A percentile compares a stretch with the other conserved stretches of the same genome.
Conservation (phyloP, 2,113 vertebrate species). For the Pagrus major region DNA sequence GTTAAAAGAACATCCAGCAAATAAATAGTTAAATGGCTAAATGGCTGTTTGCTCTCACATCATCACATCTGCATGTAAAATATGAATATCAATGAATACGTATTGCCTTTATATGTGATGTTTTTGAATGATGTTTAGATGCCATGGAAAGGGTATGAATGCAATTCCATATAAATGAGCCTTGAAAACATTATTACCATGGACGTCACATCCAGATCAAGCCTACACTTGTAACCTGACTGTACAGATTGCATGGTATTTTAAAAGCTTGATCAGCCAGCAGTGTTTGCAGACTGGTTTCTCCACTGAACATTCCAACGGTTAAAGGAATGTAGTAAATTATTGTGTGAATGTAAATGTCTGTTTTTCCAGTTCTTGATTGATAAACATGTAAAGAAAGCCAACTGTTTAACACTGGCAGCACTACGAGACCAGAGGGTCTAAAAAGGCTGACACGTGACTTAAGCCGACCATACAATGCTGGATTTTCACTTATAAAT, state of each 20-base stretch:
- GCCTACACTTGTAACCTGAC: neutral
- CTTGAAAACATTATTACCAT: neutral
- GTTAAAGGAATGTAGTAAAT: slow-evolving; percentile 5
- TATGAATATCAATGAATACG: neutral
- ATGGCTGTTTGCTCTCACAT: neutral
- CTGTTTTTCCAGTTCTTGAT: neutral
- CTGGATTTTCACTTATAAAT: neutral
- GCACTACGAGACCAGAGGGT: neutral
- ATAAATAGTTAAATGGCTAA: neutral
- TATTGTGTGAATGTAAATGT: neutral
- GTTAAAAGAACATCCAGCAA: neutral
- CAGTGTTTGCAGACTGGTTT: neutral
- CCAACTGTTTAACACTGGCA: neutral
- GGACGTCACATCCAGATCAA: neutral
- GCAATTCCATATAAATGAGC: neutral
- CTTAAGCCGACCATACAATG: neutral
- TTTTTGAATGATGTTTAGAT: neutral
- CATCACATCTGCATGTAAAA: neutral
- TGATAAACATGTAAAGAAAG: neutral
- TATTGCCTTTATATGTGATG: neutral
- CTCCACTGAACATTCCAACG: too few relatives aligned
- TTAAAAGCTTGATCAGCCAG: neutral
- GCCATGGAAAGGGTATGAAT: neutral
- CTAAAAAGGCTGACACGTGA: neutral
- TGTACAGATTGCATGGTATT: neutral